Percentiles rank a stretch among this genome's conserved stretches.
These are phyloP conservation scores for Synergus umbraculus DNA, from an alignment of 2,888 invertebrate species.

Conservation along the genomic window DNA sequence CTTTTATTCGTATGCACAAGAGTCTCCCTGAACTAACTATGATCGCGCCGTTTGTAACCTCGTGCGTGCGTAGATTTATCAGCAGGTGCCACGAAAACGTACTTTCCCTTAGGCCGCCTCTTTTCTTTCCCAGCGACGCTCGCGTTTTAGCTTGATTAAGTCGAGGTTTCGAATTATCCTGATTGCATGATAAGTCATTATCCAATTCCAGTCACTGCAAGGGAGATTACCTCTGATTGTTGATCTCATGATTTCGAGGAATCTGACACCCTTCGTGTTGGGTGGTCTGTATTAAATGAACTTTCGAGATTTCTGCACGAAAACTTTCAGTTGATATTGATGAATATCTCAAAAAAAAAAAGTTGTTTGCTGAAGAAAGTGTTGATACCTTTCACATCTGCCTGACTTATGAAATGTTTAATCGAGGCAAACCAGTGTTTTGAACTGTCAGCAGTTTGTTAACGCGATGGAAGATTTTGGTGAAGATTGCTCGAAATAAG, in stretches of 20 bases:
- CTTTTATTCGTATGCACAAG: constrained; percentile 33
- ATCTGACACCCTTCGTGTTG: too few relatives aligned
- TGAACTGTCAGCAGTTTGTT: constrained; percentile 35
- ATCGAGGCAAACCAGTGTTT: constrained; percentile 9
- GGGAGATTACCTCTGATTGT: neutral
- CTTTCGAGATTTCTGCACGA: neutral
- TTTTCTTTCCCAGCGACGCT: neutral
- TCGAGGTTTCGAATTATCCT: constrained; percentile 25
- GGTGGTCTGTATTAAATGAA: too few relatives aligned
- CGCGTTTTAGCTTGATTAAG: constrained; percentile 29
- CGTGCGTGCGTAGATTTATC: constrained; percentile 55
- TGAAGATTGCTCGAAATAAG: constrained; percentile 31
- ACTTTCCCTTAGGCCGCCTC: constrained; percentile 33
- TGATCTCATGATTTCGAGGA: neutral
- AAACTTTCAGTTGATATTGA: too few relatives aligned
- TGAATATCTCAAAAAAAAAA: too few relatives aligned
- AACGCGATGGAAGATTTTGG: constrained; percentile 37
- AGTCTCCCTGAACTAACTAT: constrained; percentile 40
- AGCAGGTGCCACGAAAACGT: constrained; percentile 51
- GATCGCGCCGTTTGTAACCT: constrained; percentile 40
- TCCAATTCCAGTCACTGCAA: neutral
- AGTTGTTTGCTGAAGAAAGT: neutral
- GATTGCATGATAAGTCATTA: neutral
- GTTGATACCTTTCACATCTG: neutral
- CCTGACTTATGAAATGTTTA: constrained; percentile 20